A percentile compares a stretch with the other conserved stretches of the same genome.
Evolutionary conservation across 1,140 invertebrate species (phyloP).

Genomic region (Brachionus sp.): DNA sequence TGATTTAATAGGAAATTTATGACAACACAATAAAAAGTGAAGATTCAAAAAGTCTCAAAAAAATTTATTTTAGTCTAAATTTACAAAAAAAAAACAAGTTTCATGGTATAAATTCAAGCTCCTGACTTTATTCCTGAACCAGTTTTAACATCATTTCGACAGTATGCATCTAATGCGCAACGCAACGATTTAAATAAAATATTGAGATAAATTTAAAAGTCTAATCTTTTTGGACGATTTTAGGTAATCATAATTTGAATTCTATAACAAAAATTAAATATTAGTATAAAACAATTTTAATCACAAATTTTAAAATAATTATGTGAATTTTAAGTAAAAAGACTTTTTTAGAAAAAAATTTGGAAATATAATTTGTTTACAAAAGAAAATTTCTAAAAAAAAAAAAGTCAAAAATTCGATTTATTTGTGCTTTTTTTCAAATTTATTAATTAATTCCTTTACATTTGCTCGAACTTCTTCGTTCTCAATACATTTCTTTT

Average conservation of each 20-base stretch:
- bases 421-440: constrained; percentile 41
- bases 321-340: constrained; percentile 13
- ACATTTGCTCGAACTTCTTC: not conserved
- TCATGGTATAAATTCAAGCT: not conserved
- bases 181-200: not conserved
- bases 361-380: constrained; percentile 29
- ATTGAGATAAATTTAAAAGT: not conserved
- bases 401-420: constrained; percentile 27
- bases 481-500: not conserved
- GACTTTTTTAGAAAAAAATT: not conserved
- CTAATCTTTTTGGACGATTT: not conserved
- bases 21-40: not conserved
- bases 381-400: constrained; percentile 27
- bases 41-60: not conserved
- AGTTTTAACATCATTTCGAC: not conserved
- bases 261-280: not conserved
- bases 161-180: not conserved
- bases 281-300: constrained; percentile 41
- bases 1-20: too few relatives aligned
- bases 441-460: constrained; percentile 39
- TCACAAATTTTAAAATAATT: constrained; percentile 40
- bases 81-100: constrained; percentile 18
- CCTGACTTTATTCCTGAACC: not conserved
- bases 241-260: not conserved
- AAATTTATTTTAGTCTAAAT: constrained; percentile 1